These are phyloP conservation scores for Macrophya annulata DNA, from an alignment of 2,888 invertebrate species.

Conservation along the genomic window DNA sequence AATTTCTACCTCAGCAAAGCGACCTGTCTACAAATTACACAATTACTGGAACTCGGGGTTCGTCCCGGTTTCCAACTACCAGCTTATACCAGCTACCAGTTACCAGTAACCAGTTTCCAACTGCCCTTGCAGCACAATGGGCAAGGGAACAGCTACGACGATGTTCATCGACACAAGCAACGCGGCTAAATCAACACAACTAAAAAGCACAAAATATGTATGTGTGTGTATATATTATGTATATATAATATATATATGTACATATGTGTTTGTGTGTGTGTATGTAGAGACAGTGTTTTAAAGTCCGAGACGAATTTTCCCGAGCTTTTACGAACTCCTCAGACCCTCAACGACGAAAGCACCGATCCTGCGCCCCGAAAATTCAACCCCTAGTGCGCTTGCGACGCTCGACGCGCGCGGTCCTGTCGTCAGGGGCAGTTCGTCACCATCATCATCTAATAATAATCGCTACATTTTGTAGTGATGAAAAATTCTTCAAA, in stretches of 20 bases:
- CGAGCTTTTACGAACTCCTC: conserved; percentile 43
- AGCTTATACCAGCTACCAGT: neutral
- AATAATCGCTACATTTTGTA: neutral
- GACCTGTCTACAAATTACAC: conserved; percentile 62
- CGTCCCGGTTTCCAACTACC: neutral
- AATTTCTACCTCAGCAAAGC: conserved; percentile 64
- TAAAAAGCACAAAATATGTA: neutral
- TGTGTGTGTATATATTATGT: too few relatives aligned
- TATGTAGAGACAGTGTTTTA: conserved; percentile 21
- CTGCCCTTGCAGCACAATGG: neutral
- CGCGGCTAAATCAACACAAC: conserved; percentile 36
- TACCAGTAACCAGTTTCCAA: too few relatives aligned
- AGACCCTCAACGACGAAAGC: conserved; percentile 61
- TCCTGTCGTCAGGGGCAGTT: conserved; percentile 31
- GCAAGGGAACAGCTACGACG: neutral
- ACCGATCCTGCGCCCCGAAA: conserved; percentile 67
- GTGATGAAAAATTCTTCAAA: neutral
- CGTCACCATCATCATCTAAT: neutral
- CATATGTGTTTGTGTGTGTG: too few relatives aligned
- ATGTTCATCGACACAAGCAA: conserved; percentile 24
- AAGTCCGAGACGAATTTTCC: conserved; percentile 35
- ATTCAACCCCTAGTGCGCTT: conserved; percentile 71
- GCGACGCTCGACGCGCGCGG: conserved; percentile 74
- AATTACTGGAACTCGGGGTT: conserved; percentile 46
- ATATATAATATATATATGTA: too few relatives aligned